Conservation (phyloP, 2,113 vertebrate species). For the Calcarius ornatus region DNA sequence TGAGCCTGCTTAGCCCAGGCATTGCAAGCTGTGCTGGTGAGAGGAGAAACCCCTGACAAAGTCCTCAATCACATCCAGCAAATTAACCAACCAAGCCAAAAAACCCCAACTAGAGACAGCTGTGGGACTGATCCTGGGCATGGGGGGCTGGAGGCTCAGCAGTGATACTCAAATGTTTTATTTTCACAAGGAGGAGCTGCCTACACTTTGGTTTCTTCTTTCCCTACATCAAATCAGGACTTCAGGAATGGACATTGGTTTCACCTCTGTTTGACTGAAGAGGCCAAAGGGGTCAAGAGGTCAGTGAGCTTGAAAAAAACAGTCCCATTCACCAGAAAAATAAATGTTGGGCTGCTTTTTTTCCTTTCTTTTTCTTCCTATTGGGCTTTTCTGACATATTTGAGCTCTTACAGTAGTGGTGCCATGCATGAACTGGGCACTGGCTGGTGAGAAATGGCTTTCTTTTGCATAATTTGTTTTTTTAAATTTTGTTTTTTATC, state of each 20-base stretch:
- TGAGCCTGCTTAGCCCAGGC: neutral
- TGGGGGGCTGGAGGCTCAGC: neutral
- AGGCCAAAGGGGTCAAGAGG: neutral
- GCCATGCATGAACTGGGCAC: too few relatives aligned
- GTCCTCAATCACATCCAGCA: neutral
- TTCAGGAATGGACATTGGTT: neutral
- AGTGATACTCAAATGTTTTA: neutral
- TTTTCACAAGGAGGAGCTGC: neutral
- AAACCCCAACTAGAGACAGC: neutral
- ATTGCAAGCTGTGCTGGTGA: neutral
- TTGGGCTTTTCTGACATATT: neutral
- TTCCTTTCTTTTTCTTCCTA: neutral
- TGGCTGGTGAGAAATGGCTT: neutral
- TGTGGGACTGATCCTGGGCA: neutral
- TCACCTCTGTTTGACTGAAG: neutral
- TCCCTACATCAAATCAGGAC: neutral
- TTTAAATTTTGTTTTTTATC: neutral
- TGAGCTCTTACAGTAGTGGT: neutral
- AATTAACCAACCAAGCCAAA: neutral
- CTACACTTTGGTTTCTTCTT: neutral
- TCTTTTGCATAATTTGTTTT: neutral
- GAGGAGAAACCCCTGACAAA: neutral
- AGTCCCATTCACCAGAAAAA: neutral
- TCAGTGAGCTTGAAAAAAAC: accelerated
- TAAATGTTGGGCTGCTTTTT: neutral